A percentile compares a stretch with the other conserved stretches of the same genome.
Conservation (phyloP, 2,888 invertebrate species). For the Neria commutata region DNA sequence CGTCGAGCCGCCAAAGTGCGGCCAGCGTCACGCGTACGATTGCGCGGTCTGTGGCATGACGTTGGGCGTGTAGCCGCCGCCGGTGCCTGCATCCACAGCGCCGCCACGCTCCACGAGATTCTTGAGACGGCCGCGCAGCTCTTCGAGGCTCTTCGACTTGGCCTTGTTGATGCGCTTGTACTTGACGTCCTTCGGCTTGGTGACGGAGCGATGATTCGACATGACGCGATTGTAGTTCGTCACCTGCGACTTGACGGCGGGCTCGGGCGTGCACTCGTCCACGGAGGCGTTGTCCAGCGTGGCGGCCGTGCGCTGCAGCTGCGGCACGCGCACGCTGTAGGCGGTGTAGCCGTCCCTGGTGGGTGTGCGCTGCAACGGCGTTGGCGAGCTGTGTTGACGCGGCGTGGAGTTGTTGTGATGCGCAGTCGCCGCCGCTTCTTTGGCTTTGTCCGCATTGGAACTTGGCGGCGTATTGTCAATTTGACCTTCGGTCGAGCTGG, state of each 20-base stretch:
- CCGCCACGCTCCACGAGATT: slow-evolving; percentile 83
- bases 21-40: slow-evolving; percentile 66
- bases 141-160: slow-evolving; percentile 87
- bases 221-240: slow-evolving; percentile 84
- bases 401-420: slow-evolving; percentile 31
- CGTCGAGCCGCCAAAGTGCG: slow-evolving; percentile 31
- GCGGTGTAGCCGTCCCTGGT: slow-evolving; percentile 47
- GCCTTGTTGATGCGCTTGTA: slow-evolving; percentile 90
- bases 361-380: slow-evolving; percentile 38
- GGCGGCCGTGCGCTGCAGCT: slow-evolving; percentile 34
- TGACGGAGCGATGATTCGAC: slow-evolving; percentile 88
- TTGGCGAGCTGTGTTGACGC: slow-evolving; percentile 37
- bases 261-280: slow-evolving; percentile 23
- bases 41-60: slow-evolving; percentile 63
- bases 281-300: slow-evolving; percentile 24
- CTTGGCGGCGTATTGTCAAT: slow-evolving; percentile 26
- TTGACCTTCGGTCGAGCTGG: slow-evolving; percentile 58
- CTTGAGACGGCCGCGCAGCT: slow-evolving; percentile 79
- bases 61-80: slow-evolving; percentile 45
- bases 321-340: slow-evolving; percentile 44
- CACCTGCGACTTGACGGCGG: slow-evolving; percentile 63
- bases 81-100: slow-evolving; percentile 35
- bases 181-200: slow-evolving; percentile 89
- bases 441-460: slow-evolving; percentile 38
- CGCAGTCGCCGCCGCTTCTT: slow-evolving; percentile 34